Conservation (phyloP, 2,797 vertebrate species). For the Tiaroga cobitis region DNA sequence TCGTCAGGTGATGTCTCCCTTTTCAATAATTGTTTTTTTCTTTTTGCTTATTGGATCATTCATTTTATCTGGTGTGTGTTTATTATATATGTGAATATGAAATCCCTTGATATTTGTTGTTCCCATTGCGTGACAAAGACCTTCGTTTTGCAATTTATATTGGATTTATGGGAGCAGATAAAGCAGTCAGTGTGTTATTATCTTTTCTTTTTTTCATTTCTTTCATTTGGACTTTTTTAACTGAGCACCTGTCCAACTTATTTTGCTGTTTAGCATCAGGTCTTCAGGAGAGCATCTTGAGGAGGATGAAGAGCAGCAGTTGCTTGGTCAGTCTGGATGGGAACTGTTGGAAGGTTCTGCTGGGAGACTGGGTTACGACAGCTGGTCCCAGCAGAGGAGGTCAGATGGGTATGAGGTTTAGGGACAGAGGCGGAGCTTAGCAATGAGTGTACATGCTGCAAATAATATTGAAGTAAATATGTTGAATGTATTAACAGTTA, state of each 20-base stretch:
- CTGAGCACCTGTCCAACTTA: background rate
- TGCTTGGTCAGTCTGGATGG: constrained; percentile 63
- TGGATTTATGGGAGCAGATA: background rate
- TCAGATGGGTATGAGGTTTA: constrained; percentile 64
- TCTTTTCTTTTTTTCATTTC: background rate
- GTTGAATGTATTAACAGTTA: background rate
- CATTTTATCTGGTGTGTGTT: background rate
- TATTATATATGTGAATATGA: background rate
- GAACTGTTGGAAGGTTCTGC: constrained; percentile 61
- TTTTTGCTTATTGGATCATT: background rate
- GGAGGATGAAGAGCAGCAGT: constrained; percentile 63
- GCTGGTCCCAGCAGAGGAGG: constrained; percentile 56
- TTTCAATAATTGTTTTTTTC: background rate
- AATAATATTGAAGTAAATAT: constrained; percentile 37
- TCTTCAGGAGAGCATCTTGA: constrained; percentile 72
- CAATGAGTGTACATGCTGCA: constrained; percentile 46
- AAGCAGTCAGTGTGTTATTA: background rate
- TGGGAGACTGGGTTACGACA: constrained; percentile 47
- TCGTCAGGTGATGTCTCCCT: background rate
- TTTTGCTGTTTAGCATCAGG: constrained; percentile 57
- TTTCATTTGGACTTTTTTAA: background rate
- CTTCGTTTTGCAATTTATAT: background rate
- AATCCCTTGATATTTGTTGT: background rate
- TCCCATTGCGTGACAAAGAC: background rate
- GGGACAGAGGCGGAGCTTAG: background rate